Evolutionary conservation across 2,113 vertebrate species (phyloP).

Genomic region (Piprites chloris): DNA sequence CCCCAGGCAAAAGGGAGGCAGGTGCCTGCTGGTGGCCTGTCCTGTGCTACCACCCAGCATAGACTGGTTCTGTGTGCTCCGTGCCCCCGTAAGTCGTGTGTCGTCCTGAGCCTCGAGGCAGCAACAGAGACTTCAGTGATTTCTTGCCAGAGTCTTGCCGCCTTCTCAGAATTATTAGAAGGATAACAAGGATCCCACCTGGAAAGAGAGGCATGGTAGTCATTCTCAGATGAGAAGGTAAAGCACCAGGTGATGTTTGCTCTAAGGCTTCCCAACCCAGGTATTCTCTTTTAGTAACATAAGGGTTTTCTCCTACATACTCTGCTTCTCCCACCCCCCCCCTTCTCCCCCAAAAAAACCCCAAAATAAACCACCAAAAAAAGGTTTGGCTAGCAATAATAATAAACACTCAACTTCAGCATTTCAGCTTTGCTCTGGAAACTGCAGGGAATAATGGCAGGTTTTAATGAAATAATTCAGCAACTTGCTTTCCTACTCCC

Average conservation of each 20-base stretch:
- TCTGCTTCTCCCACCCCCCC: no score
- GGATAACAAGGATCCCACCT: slow-evolving; percentile 77
- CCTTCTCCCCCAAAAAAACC: neutral
- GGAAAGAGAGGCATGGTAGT: neutral
- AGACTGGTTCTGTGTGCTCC: slow-evolving; percentile 81
- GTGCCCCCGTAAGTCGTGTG: slow-evolving; percentile 72
- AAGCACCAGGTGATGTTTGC: neutral
- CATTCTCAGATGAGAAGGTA: neutral
- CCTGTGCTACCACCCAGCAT: slow-evolving; percentile 83
- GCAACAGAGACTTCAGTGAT: slow-evolving; percentile 68
- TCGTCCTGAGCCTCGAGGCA: slow-evolving; percentile 65
- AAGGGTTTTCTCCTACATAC: neutral
- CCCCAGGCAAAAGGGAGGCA: neutral
- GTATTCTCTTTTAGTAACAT: neutral
- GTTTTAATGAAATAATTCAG: neutral
- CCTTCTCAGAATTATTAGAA: slow-evolving; percentile 73
- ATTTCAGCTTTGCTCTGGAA: neutral
- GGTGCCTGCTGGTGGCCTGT: accelerated
- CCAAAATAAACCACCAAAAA: neutral
- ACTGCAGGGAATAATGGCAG: neutral
- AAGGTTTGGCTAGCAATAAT: neutral
- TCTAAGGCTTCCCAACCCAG: neutral
- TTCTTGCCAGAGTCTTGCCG: slow-evolving; percentile 58
- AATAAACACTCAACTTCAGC: neutral
- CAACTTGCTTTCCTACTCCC: neutral